phyloP scores from a whole-genome alignment of 1,140 invertebrate genomes.

The Scylla paramamosain region DNA sequence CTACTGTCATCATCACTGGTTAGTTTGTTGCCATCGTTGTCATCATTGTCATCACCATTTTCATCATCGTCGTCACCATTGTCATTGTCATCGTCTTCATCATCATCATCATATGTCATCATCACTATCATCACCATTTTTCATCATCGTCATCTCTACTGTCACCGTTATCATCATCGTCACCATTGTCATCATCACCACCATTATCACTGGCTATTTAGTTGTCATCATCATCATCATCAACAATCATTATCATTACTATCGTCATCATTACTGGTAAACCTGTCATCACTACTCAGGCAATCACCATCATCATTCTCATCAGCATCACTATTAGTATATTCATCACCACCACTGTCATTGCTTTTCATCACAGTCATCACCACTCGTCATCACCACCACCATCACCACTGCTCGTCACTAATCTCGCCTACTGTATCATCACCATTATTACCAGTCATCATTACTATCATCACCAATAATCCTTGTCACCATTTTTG shows the following conservation, averaged over 20 bases:
- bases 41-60: background rate
- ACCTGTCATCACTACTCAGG: background rate
- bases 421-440: too few species aligned
- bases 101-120: background rate
- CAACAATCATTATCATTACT: background rate
- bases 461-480: too few species aligned
- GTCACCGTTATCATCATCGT: background rate
- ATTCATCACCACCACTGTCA: background rate
- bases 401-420: too few species aligned
- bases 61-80: background rate
- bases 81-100: background rate
- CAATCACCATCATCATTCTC: background rate
- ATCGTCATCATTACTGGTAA: background rate
- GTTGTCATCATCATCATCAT: slow-evolving; percentile 27
- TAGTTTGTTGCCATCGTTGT: background rate
- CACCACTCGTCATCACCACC: too few species aligned
- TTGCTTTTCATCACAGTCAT: too few species aligned
- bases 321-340: background rate
- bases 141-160: background rate
- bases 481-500: too few species aligned
- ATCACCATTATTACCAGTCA: too few species aligned
- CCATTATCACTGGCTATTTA: background rate
- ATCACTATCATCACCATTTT: slow-evolving; percentile 14
- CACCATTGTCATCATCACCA: slow-evolving; percentile 18
- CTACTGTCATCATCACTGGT: background rate